A percentile compares a stretch with the other conserved stretches of the same genome.
Conservation (phyloP, 2,888 invertebrate genomes). For the Linyphia triangularis region DNA sequence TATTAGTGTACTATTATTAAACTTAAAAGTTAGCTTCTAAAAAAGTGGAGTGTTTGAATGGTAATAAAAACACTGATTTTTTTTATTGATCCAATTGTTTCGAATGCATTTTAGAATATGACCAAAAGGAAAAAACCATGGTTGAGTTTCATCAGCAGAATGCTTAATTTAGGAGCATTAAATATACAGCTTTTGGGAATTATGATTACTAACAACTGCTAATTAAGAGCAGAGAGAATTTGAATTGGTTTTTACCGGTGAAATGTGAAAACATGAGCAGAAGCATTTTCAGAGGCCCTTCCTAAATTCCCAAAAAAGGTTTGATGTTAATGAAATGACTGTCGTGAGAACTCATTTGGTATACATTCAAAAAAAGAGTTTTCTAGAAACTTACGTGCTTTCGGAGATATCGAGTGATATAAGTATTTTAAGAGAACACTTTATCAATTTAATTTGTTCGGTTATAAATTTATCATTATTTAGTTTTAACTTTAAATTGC, state of each 20-base stretch:
- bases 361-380: neutral
- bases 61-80: slow-evolving; percentile 7
- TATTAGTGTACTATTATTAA: neutral
- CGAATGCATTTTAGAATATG: slow-evolving; percentile 43
- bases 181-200: no score
- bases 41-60: neutral
- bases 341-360: neutral
- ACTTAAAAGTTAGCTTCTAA: slow-evolving; percentile 27
- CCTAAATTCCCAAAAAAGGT: neutral
- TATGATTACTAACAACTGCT: no score
- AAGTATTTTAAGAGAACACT: neutral
- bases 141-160: neutral
- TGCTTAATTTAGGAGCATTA: no score
- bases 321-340: neutral
- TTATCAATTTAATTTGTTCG: neutral
- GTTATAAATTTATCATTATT: neutral
- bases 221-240: no score
- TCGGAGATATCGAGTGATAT: neutral
- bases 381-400: neutral
- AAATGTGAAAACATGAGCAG: neutral
- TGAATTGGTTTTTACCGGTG: no score
- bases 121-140: slow-evolving; percentile 20
- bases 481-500: neutral
- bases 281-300: neutral
- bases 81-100: slow-evolving; percentile 42